A percentile compares a stretch with the other conserved stretches of the same genome.
These are phyloP conservation scores for Polia nebulosa DNA, from an alignment of 2,888 invertebrate species.

Conservation along the genomic window DNA sequence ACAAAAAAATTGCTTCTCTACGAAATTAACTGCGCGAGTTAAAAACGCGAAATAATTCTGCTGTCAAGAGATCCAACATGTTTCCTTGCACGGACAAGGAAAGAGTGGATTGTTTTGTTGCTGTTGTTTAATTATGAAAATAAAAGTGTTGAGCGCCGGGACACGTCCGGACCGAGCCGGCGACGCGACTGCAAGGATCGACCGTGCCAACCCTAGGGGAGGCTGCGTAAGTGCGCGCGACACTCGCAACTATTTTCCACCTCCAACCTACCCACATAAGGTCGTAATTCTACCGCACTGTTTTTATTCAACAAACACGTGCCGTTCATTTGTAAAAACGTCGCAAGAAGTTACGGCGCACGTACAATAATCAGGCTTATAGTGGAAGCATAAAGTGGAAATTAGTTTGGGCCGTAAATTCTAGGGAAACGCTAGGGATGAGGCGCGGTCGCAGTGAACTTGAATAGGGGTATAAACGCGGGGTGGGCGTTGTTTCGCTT, in stretches of 20 bases:
- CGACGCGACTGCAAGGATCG: conserved; percentile 90
- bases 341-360: conserved; percentile 65
- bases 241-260: conserved; percentile 67
- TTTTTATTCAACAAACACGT: conserved; percentile 73
- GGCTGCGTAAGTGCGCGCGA: conserved; percentile 87
- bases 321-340: conserved; percentile 71
- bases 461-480: conserved; percentile 79
- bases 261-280: conserved; percentile 67
- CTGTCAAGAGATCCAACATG: conserved; percentile 74
- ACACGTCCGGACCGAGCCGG: conserved; percentile 87
- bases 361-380: conserved; percentile 68
- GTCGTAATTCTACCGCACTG: conserved; percentile 68
- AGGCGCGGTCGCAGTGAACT: conserved; percentile 81
- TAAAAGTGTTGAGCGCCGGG: conserved; percentile 75
- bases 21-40: conserved; percentile 86
- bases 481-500: conserved; percentile 84
- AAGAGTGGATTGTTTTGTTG: conserved; percentile 82
- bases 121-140: conserved; percentile 70
- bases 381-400: conserved; percentile 63
- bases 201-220: conserved; percentile 88
- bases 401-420: conserved; percentile 64
- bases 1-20: conserved; percentile 75
- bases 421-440: conserved; percentile 79
- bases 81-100: conserved; percentile 85
- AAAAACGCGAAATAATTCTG: conserved; percentile 85